A percentile compares a stretch with the other conserved stretches of the same genome.
Conservation (phyloP, 2,113 vertebrate species). For the Albula goreensis region DNA sequence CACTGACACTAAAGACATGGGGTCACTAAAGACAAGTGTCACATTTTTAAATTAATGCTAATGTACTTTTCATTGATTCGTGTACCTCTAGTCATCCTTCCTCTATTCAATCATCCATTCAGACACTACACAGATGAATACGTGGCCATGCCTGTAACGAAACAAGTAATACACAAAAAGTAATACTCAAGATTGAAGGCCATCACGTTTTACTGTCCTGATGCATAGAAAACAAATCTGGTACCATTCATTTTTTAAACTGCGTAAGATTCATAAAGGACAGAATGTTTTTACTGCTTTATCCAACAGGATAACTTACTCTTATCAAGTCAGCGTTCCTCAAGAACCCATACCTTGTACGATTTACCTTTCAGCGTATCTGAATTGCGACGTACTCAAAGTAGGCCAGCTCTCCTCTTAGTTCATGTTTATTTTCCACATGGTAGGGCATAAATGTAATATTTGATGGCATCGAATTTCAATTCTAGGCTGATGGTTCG, state of each 20-base stretch:
- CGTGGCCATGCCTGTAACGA: background rate
- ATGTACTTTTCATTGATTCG: no score
- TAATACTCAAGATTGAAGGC: no score
- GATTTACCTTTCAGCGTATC: slow-evolving; percentile 16
- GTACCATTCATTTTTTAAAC: background rate
- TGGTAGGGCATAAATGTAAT: slow-evolving; percentile 37
- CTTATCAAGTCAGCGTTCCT: background rate
- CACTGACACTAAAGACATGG: background rate
- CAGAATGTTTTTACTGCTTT: background rate
- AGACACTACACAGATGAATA: background rate
- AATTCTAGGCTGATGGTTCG: slow-evolving; percentile 35
- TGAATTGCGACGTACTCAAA: slow-evolving; percentile 24
- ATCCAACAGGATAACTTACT: background rate
- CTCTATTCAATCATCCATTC: no score
- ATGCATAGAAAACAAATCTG: background rate
- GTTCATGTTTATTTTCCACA: slow-evolving; percentile 53
- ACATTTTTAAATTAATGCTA: background rate
- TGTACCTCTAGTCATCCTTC: no score
- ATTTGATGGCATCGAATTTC: slow-evolving; percentile 32
- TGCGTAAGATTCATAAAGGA: background rate
- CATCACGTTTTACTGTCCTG: background rate
- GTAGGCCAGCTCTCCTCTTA: slow-evolving; percentile 36
- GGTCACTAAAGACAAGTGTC: background rate
- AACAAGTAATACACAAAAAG: background rate
- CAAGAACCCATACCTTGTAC: background rate